These are phyloP conservation scores for Thunnus albacares DNA, from an alignment of 2,797 vertebrate genomes.

Conservation along the genomic window DNA sequence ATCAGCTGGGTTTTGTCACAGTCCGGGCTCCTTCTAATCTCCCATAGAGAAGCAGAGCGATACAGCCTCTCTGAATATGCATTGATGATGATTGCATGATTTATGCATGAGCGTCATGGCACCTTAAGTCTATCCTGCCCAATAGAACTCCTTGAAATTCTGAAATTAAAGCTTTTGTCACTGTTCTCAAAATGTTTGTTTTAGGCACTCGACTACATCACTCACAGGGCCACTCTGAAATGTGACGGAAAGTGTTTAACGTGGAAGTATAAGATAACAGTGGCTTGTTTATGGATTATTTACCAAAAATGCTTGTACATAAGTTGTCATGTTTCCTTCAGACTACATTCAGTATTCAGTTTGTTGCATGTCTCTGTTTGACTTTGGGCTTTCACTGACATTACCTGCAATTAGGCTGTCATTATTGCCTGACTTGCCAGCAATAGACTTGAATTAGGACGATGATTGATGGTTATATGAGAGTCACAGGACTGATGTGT, in stretches of 20 bases:
- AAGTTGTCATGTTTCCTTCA: slow-evolving; percentile 68
- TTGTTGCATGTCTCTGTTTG: slow-evolving; percentile 65
- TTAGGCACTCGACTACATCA: slow-evolving; percentile 47
- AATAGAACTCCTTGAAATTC: slow-evolving; percentile 69
- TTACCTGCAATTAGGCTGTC: slow-evolving; percentile 74
- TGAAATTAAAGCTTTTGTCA: slow-evolving; percentile 78
- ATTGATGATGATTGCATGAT: slow-evolving; percentile 88
- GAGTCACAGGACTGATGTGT: slow-evolving; percentile 60
- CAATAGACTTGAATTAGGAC: slow-evolving; percentile 46
- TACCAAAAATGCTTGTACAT: slow-evolving; percentile 67
- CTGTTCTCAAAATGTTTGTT: slow-evolving; percentile 74
- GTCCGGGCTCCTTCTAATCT: slow-evolving; percentile 78
- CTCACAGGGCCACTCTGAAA: slow-evolving; percentile 54
- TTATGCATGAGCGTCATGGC: slow-evolving; percentile 86
- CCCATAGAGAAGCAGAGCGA: slow-evolving; percentile 77
- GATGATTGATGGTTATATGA: slow-evolving; percentile 74
- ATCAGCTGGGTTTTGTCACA: slow-evolving; percentile 86
- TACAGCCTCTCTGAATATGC: slow-evolving; percentile 82
- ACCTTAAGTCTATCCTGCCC: slow-evolving; percentile 70
- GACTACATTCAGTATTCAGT: slow-evolving; percentile 55
- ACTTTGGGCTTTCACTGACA: slow-evolving; percentile 72
- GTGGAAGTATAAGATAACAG: slow-evolving; percentile 58
- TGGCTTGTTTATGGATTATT: slow-evolving; percentile 75
- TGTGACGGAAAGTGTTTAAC: slow-evolving; percentile 51
- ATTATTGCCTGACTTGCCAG: slow-evolving; percentile 69